Base-by-base conservation (phyloP, 2,888 invertebrate genomes). In the Cheilosia soror region DNA sequence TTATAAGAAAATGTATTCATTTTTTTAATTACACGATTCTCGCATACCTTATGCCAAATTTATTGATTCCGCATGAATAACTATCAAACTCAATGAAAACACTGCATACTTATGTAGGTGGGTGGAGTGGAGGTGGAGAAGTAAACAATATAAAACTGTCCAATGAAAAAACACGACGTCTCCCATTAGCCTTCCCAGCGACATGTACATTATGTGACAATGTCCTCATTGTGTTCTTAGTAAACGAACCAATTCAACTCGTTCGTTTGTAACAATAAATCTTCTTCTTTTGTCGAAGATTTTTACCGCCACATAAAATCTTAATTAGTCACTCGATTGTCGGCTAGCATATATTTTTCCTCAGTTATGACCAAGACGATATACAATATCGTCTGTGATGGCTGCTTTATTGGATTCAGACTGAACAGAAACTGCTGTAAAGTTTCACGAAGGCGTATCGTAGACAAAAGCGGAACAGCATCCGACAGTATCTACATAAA, bases 261-360 rank as follows among this genome's bases (percentile, higher is more conserved):
- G 44, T 63, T 65, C 25, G 53, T 29, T 65, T 42, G 73, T 51
- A 29, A 27, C 69, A 47, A 42, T 84, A 80, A 84, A 80, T 75
- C 47, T 33, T 63, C 31, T 58, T 63, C 68, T 78, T 82, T 73
- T 71, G 78, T 78, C 40, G 63, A 78, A 63, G 63, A 51, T 66
- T 81, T 85, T 81, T 71, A 69, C 66, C 81, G 76, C 40, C 65
- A 75, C 81, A 85, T 85, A 76, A 85, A 51, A 76, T 81, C 75
- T 85, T 80, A 85, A 80, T 85, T 85, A 85, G 84, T 57, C 80
- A 62, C 60, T 53, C 66, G 75, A 81, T 81, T 80, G 80, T 84
- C 25, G 66, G 49, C 33, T 4, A 69, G 40, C 40, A 51, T 40
- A 25, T 9, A 2, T 33, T 44, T 49, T 55, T 57, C 49, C 58